Evolutionary conservation across 2,797 vertebrate genomes (phyloP), one percentile per base, ranked within the genome.

Genomic region (Chrosomus eos): DNA sequence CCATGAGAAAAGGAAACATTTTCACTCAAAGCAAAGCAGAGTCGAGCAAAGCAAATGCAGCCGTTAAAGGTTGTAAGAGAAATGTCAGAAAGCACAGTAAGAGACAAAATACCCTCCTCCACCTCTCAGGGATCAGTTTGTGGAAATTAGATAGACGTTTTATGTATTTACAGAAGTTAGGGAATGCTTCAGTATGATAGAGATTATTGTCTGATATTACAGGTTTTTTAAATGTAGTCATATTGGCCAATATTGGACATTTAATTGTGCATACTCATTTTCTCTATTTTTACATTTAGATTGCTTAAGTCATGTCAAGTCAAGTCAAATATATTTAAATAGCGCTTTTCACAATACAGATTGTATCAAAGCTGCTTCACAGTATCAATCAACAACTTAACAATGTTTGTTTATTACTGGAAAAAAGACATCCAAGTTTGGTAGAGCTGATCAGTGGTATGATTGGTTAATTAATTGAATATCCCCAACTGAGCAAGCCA

Each of bases 1-100:
- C 5, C 58, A 90, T 95, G 93, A 94, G 89, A 76, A 60, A 76
- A 70, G 62, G 23, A 88, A 71, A 53, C 10, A 64, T 51, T 67
- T 89, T 62, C 55, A 85, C 14, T 4, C 40, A 53, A 67, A 85
- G 38, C 66, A 68, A 64, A 80, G 77, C 33, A 78, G 64, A 76
- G n/a, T 58, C 10, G 55, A 82, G 10, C 43, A 76, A 19, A 73
- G 67, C 6, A 31, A 73, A 66, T 14, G n/a, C 62, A 43, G 45
- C 33, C 14, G 1, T 62, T 23, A 83, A 74, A 83, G 19, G 21
- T 26, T 38, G 16, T 23, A 55, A 68, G 4, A 70, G 62, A 16
- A 81, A 28, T 84, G 82, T 53, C 5, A 11, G 36, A 76, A 70
- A 71, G 23, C 23, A 64, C 23, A 74, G 23, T 43, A 58, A 77